Conservation (phyloP, 2,113 vertebrate species). For the Psittacus erithacus region DNA sequence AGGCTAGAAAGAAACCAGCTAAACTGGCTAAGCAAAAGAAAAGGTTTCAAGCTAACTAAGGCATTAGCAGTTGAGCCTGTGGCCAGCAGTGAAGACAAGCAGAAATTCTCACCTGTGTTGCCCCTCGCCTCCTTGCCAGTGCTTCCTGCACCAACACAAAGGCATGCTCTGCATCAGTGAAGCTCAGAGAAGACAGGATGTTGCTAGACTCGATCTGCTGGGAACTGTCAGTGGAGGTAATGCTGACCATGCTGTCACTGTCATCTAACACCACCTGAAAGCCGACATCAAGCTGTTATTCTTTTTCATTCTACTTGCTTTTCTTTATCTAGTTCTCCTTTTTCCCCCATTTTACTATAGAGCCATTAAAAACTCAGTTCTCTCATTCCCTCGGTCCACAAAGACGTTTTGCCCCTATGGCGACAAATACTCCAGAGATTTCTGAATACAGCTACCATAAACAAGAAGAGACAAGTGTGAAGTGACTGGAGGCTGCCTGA, state of each 20-base stretch:
- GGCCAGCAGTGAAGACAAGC: not conserved
- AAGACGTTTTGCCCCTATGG: not conserved
- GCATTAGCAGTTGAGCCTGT: not conserved
- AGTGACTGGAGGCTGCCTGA: not conserved
- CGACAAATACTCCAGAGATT: not conserved
- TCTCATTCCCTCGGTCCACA: not conserved
- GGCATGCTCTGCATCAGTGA: slow-evolving; percentile 22
- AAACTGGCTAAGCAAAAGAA: not conserved
- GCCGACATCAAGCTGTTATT: slow-evolving; percentile 29
- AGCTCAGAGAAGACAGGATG: slow-evolving; percentile 6
- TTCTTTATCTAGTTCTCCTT: not conserved
- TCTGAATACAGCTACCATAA: not conserved
- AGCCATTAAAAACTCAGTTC: not conserved
- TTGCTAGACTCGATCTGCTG: not conserved
- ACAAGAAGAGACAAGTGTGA: not conserved
- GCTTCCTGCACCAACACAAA: slow-evolving; percentile 67
- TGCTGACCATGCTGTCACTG: slow-evolving; percentile 24
- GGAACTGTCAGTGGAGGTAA: not conserved
- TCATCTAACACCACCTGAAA: slow-evolving; percentile 72
- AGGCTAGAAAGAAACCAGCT: not conserved
- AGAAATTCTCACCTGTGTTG: slow-evolving; percentile 64
- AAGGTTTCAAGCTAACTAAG: not conserved
- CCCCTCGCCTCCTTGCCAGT: slow-evolving; percentile 61
- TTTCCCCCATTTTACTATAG: not conserved
- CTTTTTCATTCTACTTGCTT: not conserved